Conservation (phyloP, 1,140 invertebrate species). For the Eurosta solidaginis region DNA sequence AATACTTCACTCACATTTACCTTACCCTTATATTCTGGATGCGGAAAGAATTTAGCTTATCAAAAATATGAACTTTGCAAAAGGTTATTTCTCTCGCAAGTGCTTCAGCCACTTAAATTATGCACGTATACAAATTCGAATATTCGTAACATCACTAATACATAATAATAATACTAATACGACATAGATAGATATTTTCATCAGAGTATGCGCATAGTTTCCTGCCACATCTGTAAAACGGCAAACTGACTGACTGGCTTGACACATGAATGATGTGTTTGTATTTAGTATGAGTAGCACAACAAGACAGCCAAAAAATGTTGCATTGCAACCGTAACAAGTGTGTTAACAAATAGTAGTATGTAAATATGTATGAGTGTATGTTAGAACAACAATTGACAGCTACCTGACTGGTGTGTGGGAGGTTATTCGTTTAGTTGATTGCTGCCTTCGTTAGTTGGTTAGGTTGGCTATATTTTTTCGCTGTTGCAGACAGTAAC, state of each 20-base stretch:
- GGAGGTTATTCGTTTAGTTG: slow-evolving; percentile 21
- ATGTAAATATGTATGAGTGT: too few species aligned
- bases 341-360: neutral
- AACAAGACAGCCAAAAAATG: neutral
- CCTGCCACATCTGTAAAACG: slow-evolving; percentile 16
- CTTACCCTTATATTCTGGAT: too few species aligned
- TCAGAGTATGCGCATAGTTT: neutral
- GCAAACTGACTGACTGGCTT: slow-evolving; percentile 13
- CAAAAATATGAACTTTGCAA: too few species aligned
- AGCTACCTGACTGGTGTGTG: slow-evolving; percentile 14
- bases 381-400: neutral
- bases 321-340: slow-evolving; percentile 6
- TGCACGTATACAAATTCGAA: too few species aligned
- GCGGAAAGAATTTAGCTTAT: too few species aligned
- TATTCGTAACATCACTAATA: too few species aligned
- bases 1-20: too few species aligned
- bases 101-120: too few species aligned
- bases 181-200: too few species aligned
- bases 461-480: neutral
- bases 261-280: slow-evolving; percentile 27
- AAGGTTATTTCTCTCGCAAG: too few species aligned
- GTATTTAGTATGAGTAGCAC: neutral
- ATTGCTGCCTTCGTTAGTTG: slow-evolving; percentile 1
- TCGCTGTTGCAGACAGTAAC: slow-evolving; percentile 5
- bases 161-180: too few species aligned